These are phyloP conservation scores for Pungitius pungitius DNA, from an alignment of 2,113 vertebrate genomes.

Conservation along the genomic window DNA sequence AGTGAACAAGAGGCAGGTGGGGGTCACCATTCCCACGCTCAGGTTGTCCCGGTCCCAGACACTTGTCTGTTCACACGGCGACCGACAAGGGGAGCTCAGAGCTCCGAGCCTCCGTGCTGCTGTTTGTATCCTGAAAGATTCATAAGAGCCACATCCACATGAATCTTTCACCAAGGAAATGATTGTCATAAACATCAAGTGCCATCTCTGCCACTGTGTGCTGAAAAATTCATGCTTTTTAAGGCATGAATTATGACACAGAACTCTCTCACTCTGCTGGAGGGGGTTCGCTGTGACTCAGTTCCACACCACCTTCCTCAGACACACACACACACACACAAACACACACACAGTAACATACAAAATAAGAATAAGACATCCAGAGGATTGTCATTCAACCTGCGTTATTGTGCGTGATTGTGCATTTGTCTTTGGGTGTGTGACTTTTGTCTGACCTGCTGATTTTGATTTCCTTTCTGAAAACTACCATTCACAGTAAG, in stretches of 20 bases:
- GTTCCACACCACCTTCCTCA: conserved; percentile 41
- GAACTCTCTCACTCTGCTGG: conserved; percentile 41
- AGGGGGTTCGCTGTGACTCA: conserved; percentile 28
- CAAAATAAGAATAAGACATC: not conserved
- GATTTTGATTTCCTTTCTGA: not conserved
- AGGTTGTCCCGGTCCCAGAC: conserved; percentile 12
- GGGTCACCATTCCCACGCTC: conserved; percentile 15
- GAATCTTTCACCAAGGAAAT: conserved; percentile 81
- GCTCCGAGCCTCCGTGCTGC: conserved; percentile 64
- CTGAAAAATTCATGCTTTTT: conserved; percentile 81
- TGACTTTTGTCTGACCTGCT: not conserved
- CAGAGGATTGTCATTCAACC: not conserved
- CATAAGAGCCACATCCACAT: conserved; percentile 73
- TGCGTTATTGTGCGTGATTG: too few species aligned
- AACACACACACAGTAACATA: not conserved
- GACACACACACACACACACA: not conserved
- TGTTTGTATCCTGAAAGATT: conserved; percentile 79
- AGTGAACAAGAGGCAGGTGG: not conserved
- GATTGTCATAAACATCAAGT: conserved; percentile 80
- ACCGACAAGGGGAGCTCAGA: conserved; percentile 29
- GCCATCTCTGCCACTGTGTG: conserved; percentile 74
- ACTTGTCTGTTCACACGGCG: conserved; percentile 9
- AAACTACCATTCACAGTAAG: too few species aligned
- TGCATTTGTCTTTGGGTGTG: not conserved
- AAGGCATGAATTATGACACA: conserved; percentile 81